These are phyloP conservation scores for Actinia equina DNA, from an alignment of 64 coral and sea anemone genomes.

Conservation along the genomic window DNA sequence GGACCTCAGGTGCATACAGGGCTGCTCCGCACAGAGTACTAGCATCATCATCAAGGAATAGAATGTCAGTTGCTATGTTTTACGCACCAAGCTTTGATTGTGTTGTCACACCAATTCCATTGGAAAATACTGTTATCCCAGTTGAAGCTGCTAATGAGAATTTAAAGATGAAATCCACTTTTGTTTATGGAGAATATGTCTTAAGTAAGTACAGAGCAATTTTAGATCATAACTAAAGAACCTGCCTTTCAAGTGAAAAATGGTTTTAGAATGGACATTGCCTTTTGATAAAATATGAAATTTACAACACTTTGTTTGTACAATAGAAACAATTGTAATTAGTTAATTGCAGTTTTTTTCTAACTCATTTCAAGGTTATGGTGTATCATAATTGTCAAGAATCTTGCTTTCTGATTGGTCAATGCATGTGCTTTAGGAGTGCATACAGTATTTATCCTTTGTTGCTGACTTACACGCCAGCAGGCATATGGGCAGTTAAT, in stretches of 20 bases:
- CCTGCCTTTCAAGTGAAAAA: background rate
- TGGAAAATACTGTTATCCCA: slow-evolving; percentile 55
- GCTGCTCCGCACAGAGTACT: slow-evolving; percentile 55
- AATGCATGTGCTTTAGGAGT: too few species aligned
- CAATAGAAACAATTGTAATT: too few species aligned
- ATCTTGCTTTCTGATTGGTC: too few species aligned
- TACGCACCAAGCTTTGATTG: slow-evolving; percentile 58
- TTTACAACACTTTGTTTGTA: too few species aligned
- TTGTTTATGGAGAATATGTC: slow-evolving; percentile 61
- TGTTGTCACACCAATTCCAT: slow-evolving; percentile 30
- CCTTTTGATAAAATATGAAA: too few species aligned
- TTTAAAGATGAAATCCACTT: slow-evolving; percentile 18
- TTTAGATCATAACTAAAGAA: background rate
- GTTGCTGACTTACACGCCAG: too few species aligned
- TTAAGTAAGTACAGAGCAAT: slow-evolving; percentile 55
- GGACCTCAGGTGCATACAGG: slow-evolving; percentile 69
- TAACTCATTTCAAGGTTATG: too few species aligned
- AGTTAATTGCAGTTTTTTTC: too few species aligned
- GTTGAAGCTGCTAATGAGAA: background rate
- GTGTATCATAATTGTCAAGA: too few species aligned
- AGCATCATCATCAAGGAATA: slow-evolving; percentile 27
- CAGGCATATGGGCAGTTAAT: too few species aligned
- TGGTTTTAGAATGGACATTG: too few species aligned
- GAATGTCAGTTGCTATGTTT: slow-evolving; percentile 69
- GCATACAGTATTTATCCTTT: too few species aligned